Base-by-base conservation (phyloP, 1,140 invertebrate genomes). In the Periplaneta americana region DNA sequence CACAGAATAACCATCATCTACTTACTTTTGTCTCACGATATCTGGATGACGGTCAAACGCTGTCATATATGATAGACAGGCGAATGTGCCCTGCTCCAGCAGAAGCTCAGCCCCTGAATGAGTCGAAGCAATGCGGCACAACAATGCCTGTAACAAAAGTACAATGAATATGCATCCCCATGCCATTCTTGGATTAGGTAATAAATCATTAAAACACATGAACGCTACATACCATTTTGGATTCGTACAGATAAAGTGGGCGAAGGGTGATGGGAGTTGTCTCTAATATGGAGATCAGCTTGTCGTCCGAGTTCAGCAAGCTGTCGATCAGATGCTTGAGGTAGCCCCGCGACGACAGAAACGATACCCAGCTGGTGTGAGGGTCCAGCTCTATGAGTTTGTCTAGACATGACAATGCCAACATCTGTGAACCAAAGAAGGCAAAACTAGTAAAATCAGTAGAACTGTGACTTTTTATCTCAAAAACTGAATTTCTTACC, bases 241-340 rank as follows among this genome's bases (percentile, higher is more conserved):
- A 95, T 86, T 97, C 95, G 88, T 96, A 98, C 1, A 98, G 91
- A 89, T 96, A 98, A 0, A 98, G 88, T 1, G 93, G 92, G 81
- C 94, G 91, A 34, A 98, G 88, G 17, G 93, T 92, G 57, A 93
- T 92, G 0, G 94, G 93, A 36, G 91, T 90, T 3, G 93, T 90
- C 82, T 94, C 93, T 31, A 98, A 86, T 22, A 96, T 90, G 77
- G 90, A 88, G 83, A 92, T 90, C 0, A 98, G 87, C 36, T 93
- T 90, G 74, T 91, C 90, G 86, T 97, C 94, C 75, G 95, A 94
- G 80, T 94, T 92, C 48, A 93, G 84, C 34, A 98, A 85, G 82
- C 93, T 94, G 84, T 97, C 95, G 34, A 98, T 93, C 78, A 97
- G 90, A 84, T 95, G 94, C 83, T 95, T 93, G 31, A 98, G 87